Evolutionary conservation across 2,113 vertebrate genomes (phyloP), one percentile per base, ranked within the genome.

Genomic region (Guaruba guarouba): DNA sequence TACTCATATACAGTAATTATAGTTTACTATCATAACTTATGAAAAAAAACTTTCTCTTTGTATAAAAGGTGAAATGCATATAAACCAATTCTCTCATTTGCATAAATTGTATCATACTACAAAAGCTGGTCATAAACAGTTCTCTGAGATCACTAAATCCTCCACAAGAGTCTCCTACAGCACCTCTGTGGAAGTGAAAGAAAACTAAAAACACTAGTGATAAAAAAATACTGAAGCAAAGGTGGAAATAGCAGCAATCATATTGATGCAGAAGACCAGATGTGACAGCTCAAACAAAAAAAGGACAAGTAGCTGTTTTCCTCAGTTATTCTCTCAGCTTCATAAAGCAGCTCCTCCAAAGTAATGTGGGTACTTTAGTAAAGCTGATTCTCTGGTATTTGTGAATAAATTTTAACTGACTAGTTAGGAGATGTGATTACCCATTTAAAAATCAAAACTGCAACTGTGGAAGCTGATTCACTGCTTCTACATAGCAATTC

Each of bases 51-150:
- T 70, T 73, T 76, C 11, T 87, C 33, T 95, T 82, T 52, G 77
- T 41, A 59, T 15, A 85, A 69, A 46, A 69, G 31, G 24, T 70
- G 79, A 81, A 85, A 85, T 25, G 31, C 19, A 90, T 66, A 24
- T 74, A 93, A 59, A 59, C 31, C 55, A 73, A 81, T 48, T 96
- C 52, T 86, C 62, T 41, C 64, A 80, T 80, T 83, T 84, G 61
- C 52, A 95, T 23, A 85, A 95, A 46, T 70, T 82, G 23, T 46
- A 90, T 49, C 69, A 88, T 35, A 52, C 48, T 95, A 90, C 90
- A 97, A 96, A 93, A 88, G 82, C 69, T 97, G 48, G 96, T 92
- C 76, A 91, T 61, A 92, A 96, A 62, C 55, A 88, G 10, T 39
- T 74, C 55, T 33, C 55, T 0, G 0, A 88, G 55, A 48, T 48